Conservation (phyloP, 2,113 vertebrate species). For the Silurus glanis region DNA sequence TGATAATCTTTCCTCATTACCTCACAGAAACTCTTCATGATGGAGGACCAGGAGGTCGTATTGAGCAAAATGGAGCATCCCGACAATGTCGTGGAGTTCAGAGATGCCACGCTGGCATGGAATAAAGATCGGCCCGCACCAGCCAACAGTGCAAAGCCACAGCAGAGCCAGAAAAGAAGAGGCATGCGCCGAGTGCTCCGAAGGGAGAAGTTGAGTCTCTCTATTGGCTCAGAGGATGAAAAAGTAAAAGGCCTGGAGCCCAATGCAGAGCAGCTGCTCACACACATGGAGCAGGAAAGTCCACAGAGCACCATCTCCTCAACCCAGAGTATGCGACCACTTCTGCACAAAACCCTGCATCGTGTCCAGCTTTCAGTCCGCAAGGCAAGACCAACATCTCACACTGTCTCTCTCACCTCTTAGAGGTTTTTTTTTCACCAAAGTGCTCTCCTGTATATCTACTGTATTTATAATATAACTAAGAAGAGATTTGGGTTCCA, state of each 20-base stretch:
- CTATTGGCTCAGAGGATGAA: conserved; percentile 62
- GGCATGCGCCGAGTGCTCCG: conserved; percentile 68
- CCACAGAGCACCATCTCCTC: conserved; percentile 76
- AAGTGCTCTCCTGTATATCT: not conserved
- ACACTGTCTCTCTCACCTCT: not conserved
- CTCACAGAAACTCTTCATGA: conserved; percentile 74
- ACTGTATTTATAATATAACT: not conserved
- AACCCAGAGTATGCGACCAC: conserved; percentile 67
- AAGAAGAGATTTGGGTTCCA: not conserved
- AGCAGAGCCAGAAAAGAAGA: conserved; percentile 49
- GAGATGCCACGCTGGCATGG: conserved; percentile 75
- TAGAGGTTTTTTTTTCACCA: not conserved
- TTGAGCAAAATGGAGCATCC: conserved; percentile 66
- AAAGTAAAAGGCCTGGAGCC: conserved; percentile 63
- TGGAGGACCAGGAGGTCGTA: conserved; percentile 73
- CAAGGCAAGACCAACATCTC: conserved; percentile 63
- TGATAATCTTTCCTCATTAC: not conserved
- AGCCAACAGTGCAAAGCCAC: conserved; percentile 27
- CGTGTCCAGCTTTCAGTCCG: conserved; percentile 70
- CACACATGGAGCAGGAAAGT: conserved; percentile 77
- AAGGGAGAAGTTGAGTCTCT: conserved; percentile 72
- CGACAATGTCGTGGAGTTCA: conserved; percentile 71
- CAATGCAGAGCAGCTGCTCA: conserved; percentile 71
- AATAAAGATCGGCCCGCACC: conserved; percentile 60
- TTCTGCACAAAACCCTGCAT: conserved; percentile 73